These are phyloP conservation scores for Xestia ashworthii DNA, from an alignment of 2,888 invertebrate genomes.

Conservation along the genomic window DNA sequence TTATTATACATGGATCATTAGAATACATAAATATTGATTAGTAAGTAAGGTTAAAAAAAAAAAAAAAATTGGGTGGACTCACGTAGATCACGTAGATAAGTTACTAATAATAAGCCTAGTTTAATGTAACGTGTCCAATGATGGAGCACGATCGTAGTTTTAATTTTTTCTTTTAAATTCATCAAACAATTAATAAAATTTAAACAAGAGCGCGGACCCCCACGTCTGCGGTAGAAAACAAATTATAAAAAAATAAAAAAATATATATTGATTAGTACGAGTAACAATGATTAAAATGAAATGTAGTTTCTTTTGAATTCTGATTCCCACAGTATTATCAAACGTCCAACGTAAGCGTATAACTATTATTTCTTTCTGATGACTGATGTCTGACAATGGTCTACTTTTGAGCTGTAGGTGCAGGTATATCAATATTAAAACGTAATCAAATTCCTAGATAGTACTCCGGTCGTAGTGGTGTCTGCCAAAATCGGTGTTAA, in stretches of 20 bases:
- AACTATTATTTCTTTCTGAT: background rate
- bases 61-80: too few species aligned
- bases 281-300: background rate
- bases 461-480: conserved; percentile 1
- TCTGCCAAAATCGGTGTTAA: conserved; percentile 54
- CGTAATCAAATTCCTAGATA: conserved; percentile 8
- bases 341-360: background rate
- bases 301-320: background rate
- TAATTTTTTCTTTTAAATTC: too few species aligned
- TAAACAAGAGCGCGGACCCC: too few species aligned
- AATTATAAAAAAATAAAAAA: too few species aligned
- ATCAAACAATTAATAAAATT: too few species aligned
- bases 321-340: background rate
- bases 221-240: too few species aligned
- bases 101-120: too few species aligned
- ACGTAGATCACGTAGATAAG: too few species aligned
- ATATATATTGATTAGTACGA: conserved; percentile 10
- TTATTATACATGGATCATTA: conserved; percentile 18
- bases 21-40: conserved; percentile 12
- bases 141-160: too few species aligned
- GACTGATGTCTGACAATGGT: background rate
- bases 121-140: too few species aligned
- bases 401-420: background rate
- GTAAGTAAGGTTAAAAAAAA: too few species aligned
- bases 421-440: conserved; percentile 27